Evolutionary conservation across 2,113 vertebrate genomes (phyloP).

Genomic region (Pongo abelii): DNA sequence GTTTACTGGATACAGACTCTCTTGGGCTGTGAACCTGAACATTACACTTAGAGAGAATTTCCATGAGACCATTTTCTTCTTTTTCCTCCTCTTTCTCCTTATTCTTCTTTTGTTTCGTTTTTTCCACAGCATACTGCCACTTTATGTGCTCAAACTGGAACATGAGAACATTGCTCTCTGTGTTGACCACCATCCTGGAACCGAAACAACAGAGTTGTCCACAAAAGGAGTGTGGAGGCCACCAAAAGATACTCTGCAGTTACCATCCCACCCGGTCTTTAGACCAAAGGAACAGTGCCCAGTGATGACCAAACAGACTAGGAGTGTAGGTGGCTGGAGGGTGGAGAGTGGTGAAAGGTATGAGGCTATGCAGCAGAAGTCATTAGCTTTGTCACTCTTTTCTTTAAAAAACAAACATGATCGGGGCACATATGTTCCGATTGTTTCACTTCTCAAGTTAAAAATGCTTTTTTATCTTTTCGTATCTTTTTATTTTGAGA

Average conservation of each 20-base stretch:
- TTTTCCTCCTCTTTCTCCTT: conserved; percentile 54
- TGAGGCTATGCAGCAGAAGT: accelerated
- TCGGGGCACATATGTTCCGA: not conserved
- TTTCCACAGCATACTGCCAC: conserved; percentile 87
- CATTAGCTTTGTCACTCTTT: not conserved
- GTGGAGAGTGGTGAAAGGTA: accelerated
- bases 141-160: conserved; percentile 87
- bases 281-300: not conserved
- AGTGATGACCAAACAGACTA: not conserved
- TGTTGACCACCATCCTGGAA: conserved; percentile 90
- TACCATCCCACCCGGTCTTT: not conserved
- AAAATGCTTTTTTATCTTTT: not conserved
- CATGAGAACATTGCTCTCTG: conserved; percentile 79
- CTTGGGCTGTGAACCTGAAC: not conserved
- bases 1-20: conserved; percentile 48
- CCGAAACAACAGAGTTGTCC: conserved; percentile 30
- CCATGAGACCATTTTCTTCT: not conserved
- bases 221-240: not conserved
- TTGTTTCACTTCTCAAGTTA: not conserved
- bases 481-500: not conserved
- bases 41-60: conserved; percentile 40
- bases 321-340: too few relatives aligned
- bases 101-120: not conserved
- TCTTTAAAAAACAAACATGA: conserved; percentile 8
- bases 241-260: not conserved